Base-by-base conservation (phyloP, 2,888 invertebrate genomes). In the Notodonta dromedarius region DNA sequence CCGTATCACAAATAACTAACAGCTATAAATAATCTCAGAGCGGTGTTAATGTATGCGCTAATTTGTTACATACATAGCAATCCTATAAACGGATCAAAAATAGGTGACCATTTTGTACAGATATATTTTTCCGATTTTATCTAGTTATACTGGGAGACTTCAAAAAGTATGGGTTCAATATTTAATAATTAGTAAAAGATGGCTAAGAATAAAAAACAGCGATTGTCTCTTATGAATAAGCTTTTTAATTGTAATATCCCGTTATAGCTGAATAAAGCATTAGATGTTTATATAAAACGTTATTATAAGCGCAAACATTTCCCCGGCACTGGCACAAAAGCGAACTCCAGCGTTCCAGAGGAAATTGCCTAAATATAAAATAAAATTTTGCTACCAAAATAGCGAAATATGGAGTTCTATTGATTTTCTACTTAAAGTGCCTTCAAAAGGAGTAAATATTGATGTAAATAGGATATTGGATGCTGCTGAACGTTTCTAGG, bases 371-470 rank as follows among this genome's bases (percentile, higher is more conserved):
- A 16, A 56, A 50, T 50, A 12, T 55, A 59, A 66, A 54, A 63
- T 46, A 46, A 58, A 61, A 63, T 60, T 56, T 16, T 56, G 58
- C 57, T 7, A 1, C 24, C n/a, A 39, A 48, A 53, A 56, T 50
- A 13, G 39, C 40, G 50, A 35, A 40, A 35, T 46, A n/a, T 16
- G 46, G 42, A 39, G 39, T 39, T 44, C 46, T 24, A 24, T 24
- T 12, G 59, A 69, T 67, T 61, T 62, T 63, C 64, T 56, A 59
- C 54, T 57, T 61, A 66, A 64, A 65, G 63, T 52, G 57, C 53
- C 55, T 61, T 54, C 56, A 61, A 63, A 55, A 50, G 56, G 62
- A 57, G 58, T 57, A 61, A 65, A 66, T 65, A 62, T 61, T 62
- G 65, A 56, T 56, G 62, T 54, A 58, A 62, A 62, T 59, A 61